Evolutionary conservation across 2,888 invertebrate species (phyloP).

Genomic region (Macrophya alboannulata): DNA sequence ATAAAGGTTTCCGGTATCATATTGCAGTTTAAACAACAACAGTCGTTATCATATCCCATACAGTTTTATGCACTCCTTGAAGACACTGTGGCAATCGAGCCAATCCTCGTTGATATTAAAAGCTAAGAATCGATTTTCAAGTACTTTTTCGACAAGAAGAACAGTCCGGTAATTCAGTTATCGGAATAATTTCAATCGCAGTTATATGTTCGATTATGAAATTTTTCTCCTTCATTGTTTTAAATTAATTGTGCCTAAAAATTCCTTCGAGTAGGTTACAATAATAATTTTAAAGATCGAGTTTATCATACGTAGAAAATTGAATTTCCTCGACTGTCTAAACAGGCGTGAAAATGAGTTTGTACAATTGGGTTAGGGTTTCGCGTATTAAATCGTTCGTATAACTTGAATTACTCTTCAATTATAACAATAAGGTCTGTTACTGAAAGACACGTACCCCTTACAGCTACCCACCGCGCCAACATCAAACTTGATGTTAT

Average conservation of each 20-base stretch:
- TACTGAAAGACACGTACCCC: background rate
- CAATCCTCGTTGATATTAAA: background rate
- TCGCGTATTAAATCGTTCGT: conserved; percentile 21
- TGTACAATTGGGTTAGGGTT: conserved; percentile 2
- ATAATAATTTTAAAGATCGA: background rate
- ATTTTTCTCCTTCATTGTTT: background rate
- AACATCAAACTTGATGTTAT: background rate
- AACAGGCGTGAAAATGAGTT: conserved; percentile 34
- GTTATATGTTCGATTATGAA: background rate
- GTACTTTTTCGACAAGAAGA: background rate
- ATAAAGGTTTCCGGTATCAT: background rate
- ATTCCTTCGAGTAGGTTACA: background rate
- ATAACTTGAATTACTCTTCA: conserved; percentile 24
- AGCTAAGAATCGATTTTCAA: background rate
- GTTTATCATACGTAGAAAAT: background rate
- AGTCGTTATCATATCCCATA: background rate
- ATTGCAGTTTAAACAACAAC: background rate
- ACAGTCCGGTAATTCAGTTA: background rate
- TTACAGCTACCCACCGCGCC: too few relatives aligned
- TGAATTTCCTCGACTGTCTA: conserved; percentile 2
- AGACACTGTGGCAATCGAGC: background rate
- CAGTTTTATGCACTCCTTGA: background rate
- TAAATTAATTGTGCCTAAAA: background rate
- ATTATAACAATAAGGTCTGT: conserved; percentile 24
- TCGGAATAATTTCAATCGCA: background rate